A percentile compares a stretch with the other conserved stretches of the same genome.
Conservation (phyloP, 2,797 vertebrate species). For the Epinephelus awoara region DNA sequence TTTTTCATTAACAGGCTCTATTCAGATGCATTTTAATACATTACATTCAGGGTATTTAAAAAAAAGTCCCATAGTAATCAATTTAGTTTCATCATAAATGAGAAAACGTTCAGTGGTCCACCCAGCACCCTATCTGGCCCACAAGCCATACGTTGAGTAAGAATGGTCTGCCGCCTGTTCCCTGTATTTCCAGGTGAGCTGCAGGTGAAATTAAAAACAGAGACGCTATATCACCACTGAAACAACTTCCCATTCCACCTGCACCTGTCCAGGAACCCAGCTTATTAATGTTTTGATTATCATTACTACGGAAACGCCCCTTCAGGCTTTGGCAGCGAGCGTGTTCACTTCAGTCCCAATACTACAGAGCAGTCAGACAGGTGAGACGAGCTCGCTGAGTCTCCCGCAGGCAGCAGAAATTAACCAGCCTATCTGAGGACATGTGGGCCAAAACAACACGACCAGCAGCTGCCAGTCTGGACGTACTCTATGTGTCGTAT, state of each 20-base stretch:
- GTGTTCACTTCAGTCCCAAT: conserved; percentile 9
- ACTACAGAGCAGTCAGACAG: conserved; percentile 56
- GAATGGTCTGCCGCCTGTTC: too few species aligned
- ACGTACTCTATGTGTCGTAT: background rate
- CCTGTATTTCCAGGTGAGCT: background rate
- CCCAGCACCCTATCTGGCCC: too few species aligned
- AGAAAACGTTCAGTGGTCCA: too few species aligned
- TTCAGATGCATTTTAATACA: too few species aligned
- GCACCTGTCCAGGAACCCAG: conserved; percentile 8
- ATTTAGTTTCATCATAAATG: too few species aligned
- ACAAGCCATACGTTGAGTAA: too few species aligned
- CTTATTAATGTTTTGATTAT: conserved; percentile 8
- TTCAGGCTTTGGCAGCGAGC: background rate
- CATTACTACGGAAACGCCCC: conserved; percentile 21
- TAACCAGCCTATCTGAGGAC: conserved; percentile 8
- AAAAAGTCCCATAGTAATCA: too few species aligned
- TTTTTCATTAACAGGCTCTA: too few species aligned
- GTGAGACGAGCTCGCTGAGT: conserved; percentile 29
- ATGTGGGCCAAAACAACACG: conserved; percentile 31
- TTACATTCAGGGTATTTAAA: too few species aligned
- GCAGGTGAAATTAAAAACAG: background rate
- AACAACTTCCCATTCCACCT: conserved; percentile 1
- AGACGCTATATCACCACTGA: background rate
- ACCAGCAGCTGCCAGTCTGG: background rate
- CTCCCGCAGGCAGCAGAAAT: background rate